phyloP scores from a whole-genome alignment of 2,113 vertebrate genomes.

The Caretta caretta region DNA sequence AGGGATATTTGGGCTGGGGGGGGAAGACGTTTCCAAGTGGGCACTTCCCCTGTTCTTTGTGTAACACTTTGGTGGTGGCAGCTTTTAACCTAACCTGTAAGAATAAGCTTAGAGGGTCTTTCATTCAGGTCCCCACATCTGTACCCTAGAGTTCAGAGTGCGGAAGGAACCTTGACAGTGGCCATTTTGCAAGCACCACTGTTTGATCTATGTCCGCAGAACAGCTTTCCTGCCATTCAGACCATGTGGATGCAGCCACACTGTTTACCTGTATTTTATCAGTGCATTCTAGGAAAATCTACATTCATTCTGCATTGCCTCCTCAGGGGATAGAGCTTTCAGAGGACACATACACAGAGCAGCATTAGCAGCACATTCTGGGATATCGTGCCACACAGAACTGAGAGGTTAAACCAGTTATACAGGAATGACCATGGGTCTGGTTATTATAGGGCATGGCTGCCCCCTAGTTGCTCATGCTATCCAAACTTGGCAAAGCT shows the following conservation, averaged over 20 bases:
- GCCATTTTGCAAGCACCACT: rapidly evolving
- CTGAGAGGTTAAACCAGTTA: background rate
- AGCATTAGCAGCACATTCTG: background rate
- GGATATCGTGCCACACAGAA: background rate
- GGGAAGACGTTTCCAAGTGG: no score
- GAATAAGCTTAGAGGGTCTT: no score
- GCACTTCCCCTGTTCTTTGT: no score
- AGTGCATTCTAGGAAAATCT: background rate
- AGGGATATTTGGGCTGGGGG: no score
- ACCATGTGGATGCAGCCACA: background rate
- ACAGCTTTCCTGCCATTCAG: background rate
- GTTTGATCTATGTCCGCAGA: background rate
- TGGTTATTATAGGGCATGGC: no score
- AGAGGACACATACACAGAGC: background rate
- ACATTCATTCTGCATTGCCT: background rate
- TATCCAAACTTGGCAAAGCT: no score
- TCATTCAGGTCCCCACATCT: no score
- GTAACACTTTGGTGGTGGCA: no score
- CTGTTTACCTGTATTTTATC: background rate
- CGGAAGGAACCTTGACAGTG: no score
- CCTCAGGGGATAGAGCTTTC: background rate
- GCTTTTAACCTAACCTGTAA: no score
- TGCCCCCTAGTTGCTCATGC: no score
- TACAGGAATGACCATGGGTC: rapidly evolving
- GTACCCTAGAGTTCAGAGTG: no score